Conservation (phyloP, 2,797 vertebrate species). For the Pteropus rufus region DNA sequence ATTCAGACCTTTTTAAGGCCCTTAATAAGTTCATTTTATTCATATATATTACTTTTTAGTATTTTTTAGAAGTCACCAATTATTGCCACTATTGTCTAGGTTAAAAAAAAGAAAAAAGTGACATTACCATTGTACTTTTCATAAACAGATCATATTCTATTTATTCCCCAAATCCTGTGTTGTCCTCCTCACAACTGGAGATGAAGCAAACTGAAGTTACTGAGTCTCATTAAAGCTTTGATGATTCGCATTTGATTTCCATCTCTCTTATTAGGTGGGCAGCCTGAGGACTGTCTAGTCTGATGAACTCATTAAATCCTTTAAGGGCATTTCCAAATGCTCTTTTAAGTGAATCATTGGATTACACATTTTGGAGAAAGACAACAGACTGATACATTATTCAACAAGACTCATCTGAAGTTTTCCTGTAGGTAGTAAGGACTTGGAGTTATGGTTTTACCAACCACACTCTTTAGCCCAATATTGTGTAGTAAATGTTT, state of each 20-base stretch:
- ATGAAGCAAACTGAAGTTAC: not conserved
- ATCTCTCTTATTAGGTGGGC: not conserved
- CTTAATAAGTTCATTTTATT: not conserved
- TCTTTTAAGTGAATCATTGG: not conserved
- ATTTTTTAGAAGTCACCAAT: not conserved
- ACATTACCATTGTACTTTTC: not conserved
- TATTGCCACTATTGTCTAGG: not conserved
- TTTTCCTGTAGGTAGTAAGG: not conserved
- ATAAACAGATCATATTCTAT: not conserved
- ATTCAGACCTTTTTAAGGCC: not conserved
- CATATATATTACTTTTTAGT: not conserved
- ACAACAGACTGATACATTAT: not conserved
- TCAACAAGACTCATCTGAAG: not conserved
- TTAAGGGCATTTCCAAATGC: not conserved
- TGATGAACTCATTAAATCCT: not conserved
- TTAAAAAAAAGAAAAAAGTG: not conserved
- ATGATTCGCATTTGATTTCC: not conserved
- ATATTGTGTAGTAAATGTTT: not conserved
- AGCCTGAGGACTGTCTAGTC: not conserved
- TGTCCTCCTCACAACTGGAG: not conserved
- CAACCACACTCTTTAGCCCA: not conserved
- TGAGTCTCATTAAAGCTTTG: not conserved
- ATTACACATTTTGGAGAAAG: not conserved
- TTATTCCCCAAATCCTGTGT: not conserved
- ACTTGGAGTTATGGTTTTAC: not conserved